Conservation (phyloP, 37 sponge, comb jelly and placozoan species). For the Dysidea cf. avara region DNA sequence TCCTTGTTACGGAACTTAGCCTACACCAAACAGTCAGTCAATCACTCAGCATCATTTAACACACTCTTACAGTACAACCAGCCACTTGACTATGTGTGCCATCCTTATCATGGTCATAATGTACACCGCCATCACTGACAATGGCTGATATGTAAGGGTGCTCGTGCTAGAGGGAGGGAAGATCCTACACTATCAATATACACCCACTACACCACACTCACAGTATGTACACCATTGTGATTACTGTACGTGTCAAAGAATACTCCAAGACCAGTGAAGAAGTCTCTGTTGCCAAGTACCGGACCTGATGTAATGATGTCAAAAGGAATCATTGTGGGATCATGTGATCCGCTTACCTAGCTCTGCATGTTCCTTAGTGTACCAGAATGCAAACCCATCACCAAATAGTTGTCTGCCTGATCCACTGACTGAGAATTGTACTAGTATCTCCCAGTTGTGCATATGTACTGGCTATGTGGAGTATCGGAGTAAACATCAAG, state of each 20-base stretch:
- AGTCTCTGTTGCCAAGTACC: slow-evolving; percentile 87
- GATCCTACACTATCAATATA: background rate
- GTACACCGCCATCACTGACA: slow-evolving; percentile 85
- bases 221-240: slow-evolving; percentile 84
- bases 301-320: slow-evolving; percentile 57
- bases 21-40: slow-evolving; percentile 31
- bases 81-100: slow-evolving; percentile 88
- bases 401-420: slow-evolving; percentile 85
- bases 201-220: slow-evolving; percentile 8
- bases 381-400: slow-evolving; percentile 98
- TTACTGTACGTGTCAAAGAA: slow-evolving; percentile 99
- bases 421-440: slow-evolving; percentile 91
- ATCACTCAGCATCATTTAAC: background rate
- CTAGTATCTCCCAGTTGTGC: slow-evolving; percentile 90
- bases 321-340: background rate
- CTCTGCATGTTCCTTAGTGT: slow-evolving; percentile 72
- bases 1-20: slow-evolving; percentile 62
- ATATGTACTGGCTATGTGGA: slow-evolving; percentile 65
- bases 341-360: slow-evolving; percentile 18
- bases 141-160: slow-evolving; percentile 96
- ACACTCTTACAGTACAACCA: slow-evolving; percentile 71
- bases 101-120: slow-evolving; percentile 96
- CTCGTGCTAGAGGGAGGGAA: slow-evolving; percentile 66
- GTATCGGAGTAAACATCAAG: too few species aligned
- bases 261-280: slow-evolving; percentile 95